phyloP scores from a whole-genome alignment of 2,113 vertebrate genomes.

The Redunca redunca region DNA sequence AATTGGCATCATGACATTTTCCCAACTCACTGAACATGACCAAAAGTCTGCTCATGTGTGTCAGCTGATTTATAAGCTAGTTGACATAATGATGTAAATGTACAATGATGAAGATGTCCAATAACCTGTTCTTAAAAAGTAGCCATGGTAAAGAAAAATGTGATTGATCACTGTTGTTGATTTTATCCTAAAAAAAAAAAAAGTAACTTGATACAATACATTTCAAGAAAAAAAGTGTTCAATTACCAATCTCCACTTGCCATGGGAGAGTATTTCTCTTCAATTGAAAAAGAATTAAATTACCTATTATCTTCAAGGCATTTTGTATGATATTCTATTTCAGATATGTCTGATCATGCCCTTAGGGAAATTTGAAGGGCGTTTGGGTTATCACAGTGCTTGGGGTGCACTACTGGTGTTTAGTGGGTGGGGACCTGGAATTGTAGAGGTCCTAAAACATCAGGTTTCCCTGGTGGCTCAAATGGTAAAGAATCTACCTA shows the following conservation, averaged over 20 bases:
- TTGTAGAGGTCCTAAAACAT: neutral
- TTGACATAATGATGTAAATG: constrained; percentile 35
- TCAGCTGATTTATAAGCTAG: constrained; percentile 30
- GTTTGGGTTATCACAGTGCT: neutral
- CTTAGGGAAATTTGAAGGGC: neutral
- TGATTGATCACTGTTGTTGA: neutral
- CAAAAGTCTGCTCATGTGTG: neutral
- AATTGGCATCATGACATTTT: constrained; percentile 31
- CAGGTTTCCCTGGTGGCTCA: neutral
- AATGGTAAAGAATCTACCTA: neutral
- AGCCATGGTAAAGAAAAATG: neutral
- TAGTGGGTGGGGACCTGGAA: neutral
- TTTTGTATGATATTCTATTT: neutral
- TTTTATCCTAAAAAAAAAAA: neutral
- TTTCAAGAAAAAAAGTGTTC: neutral
- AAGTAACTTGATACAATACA: neutral
- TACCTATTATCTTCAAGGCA: neutral
- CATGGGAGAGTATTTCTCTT: neutral
- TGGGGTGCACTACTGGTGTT: neutral
- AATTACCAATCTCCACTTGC: neutral
- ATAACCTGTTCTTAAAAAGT: neutral
- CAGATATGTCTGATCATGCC: neutral
- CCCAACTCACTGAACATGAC: neutral
- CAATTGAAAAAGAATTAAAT: neutral
- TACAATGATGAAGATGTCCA: neutral